Percentiles rank a stretch among this genome's conserved stretches.
Evolutionary conservation across 2,888 invertebrate species (phyloP).

Genomic region (Caenorhabditis japonica): DNA sequence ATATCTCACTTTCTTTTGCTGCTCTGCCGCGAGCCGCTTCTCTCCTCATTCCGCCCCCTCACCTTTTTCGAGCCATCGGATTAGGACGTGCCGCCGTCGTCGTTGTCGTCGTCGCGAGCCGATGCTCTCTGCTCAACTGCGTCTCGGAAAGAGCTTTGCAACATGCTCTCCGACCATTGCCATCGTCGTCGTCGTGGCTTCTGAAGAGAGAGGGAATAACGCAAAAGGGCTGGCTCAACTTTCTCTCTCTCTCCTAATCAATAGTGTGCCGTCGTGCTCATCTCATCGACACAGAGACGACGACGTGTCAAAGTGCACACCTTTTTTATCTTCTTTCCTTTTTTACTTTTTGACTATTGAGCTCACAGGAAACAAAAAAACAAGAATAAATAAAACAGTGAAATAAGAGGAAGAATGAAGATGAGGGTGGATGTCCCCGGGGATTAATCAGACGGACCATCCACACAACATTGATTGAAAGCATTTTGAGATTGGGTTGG

Average conservation of each 20-base stretch:
- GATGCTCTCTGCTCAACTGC: conserved; percentile 10
- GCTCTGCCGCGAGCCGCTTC: conserved; percentile 19
- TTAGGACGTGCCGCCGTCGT: conserved; percentile 34
- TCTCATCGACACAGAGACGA: conserved; percentile 4
- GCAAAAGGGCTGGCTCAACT: conserved; percentile 12
- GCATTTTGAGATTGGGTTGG: conserved; percentile 17
- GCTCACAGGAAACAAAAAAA: background rate
- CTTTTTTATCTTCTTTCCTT: conserved; percentile 11
- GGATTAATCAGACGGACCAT: conserved; percentile 47
- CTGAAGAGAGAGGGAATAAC: conserved; percentile 12
- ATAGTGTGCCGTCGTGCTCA: conserved; percentile 17
- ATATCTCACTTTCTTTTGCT: conserved; percentile 27
- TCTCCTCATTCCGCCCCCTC: conserved; percentile 42
- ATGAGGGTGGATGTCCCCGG: conserved; percentile 16
- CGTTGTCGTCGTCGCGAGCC: conserved; percentile 19
- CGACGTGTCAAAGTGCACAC: conserved; percentile 15
- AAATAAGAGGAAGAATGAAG: background rate
- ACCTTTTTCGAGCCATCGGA: conserved; percentile 47
- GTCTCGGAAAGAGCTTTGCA: conserved; percentile 13
- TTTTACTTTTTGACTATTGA: background rate
- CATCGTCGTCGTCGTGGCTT: conserved; percentile 17
- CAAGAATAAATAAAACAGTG: conserved; percentile 2
- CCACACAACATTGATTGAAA: conserved; percentile 28
- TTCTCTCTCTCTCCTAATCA: conserved; percentile 30
- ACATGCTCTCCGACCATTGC: conserved; percentile 16